Conservation (phyloP, 2,888 invertebrate species). For the Caenorhabditis sp. region DNA sequence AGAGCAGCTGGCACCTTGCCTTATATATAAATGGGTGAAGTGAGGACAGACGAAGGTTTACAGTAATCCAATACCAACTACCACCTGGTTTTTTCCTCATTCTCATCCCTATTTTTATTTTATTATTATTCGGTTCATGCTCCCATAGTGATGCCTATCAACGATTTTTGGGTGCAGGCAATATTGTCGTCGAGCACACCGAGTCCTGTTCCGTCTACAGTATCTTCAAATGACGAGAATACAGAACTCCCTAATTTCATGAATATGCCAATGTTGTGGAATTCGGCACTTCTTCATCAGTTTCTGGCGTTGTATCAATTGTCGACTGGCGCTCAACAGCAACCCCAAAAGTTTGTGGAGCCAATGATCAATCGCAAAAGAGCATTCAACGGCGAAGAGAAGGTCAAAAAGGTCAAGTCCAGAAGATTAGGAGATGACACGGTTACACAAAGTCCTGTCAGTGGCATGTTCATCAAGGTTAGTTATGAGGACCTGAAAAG, state of each 20-base stretch:
- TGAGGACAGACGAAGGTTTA: not conserved
- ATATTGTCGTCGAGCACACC: constrained; percentile 32
- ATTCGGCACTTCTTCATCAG: constrained; percentile 26
- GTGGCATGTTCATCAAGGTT: constrained; percentile 71
- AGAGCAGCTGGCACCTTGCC: constrained; percentile 1
- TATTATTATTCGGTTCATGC: not conserved
- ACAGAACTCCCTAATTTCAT: constrained; percentile 16
- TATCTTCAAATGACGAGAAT: constrained; percentile 36
- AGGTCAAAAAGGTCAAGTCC: not conserved
- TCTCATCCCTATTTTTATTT: not conserved
- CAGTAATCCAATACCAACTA: constrained; percentile 1
- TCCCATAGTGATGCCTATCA: constrained; percentile 20
- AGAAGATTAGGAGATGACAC: constrained; percentile 50
- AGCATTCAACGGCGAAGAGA: constrained; percentile 16
- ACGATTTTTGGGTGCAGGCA: constrained; percentile 47
- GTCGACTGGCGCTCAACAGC: constrained; percentile 9
- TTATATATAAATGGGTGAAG: not conserved
- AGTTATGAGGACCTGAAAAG: not conserved
- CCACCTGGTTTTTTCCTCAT: not conserved
- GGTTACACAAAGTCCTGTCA: constrained; percentile 69
- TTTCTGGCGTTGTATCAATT: constrained; percentile 33
- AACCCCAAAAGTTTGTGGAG: constrained; percentile 3
- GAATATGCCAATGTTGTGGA: constrained; percentile 35
- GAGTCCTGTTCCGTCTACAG: constrained; percentile 37
- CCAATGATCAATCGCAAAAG: constrained; percentile 19